Evolutionary conservation across 2,113 vertebrate genomes (phyloP).

Genomic region (Lepus timidus): DNA sequence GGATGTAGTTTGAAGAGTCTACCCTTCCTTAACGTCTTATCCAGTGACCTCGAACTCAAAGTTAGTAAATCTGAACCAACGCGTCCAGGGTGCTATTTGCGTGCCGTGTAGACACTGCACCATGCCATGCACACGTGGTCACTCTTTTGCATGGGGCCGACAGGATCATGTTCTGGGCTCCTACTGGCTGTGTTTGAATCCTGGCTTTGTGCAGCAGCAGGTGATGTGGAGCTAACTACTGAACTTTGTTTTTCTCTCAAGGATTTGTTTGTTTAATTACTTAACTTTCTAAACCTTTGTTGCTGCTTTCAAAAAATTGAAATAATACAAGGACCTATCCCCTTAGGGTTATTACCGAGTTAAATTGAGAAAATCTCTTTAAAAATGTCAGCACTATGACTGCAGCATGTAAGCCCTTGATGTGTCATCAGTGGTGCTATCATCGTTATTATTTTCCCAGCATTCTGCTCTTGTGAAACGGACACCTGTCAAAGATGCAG

Average conservation of each 20-base stretch:
- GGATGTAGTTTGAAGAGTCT: background rate
- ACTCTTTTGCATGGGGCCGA: too few relatives aligned
- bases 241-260: background rate
- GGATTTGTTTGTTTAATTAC: too few relatives aligned
- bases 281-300: background rate
- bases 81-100: background rate
- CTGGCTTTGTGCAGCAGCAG: background rate
- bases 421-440: rapidly evolving
- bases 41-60: background rate
- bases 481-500: background rate
- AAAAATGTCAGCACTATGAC: background rate
- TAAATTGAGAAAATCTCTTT: background rate
- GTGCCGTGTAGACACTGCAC: rapidly evolving
- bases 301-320: background rate
- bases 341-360: background rate
- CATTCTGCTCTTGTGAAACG: background rate
- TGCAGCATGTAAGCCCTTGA: background rate
- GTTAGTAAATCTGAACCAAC: background rate
- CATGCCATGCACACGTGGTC: too few relatives aligned
- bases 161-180: background rate
- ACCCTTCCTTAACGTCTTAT: background rate
- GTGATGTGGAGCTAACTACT: background rate
- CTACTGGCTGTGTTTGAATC: background rate
- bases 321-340: background rate
- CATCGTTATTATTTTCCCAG: background rate